phyloP scores from a whole-genome alignment of 2,888 invertebrate species.

The Lepeophtheirus nordmannii region DNA sequence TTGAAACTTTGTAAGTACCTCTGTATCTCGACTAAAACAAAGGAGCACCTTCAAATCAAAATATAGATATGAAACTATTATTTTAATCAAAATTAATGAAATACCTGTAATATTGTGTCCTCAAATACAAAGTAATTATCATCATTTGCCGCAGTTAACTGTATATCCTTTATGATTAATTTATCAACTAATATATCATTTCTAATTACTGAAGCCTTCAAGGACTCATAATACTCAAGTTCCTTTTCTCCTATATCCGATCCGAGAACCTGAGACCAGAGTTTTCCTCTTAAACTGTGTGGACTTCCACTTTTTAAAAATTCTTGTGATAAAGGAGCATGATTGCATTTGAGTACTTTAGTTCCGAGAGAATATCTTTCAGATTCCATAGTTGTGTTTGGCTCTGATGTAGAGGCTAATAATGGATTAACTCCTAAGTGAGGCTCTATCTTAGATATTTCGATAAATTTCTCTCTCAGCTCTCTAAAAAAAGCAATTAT shows the following conservation, averaged over 20 bases:
- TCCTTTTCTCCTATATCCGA: slow-evolving; percentile 45
- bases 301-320: slow-evolving; percentile 73
- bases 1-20: slow-evolving; percentile 36
- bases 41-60: slow-evolving; percentile 41
- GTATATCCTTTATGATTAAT: slow-evolving; percentile 85
- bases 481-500: slow-evolving; percentile 26
- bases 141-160: slow-evolving; percentile 86
- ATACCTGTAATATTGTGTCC: slow-evolving; percentile 72
- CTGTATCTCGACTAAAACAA: slow-evolving; percentile 73
- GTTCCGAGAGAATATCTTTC: slow-evolving; percentile 9
- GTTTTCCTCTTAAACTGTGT: slow-evolving; percentile 55
- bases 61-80: not conserved
- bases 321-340: slow-evolving; percentile 76
- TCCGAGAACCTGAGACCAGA: slow-evolving; percentile 76
- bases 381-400: slow-evolving; percentile 52
- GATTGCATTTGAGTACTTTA: slow-evolving; percentile 37
- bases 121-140: slow-evolving; percentile 97
- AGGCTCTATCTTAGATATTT: slow-evolving; percentile 60
- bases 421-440: slow-evolving; percentile 53
- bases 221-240: slow-evolving; percentile 54
- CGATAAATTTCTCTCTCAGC: slow-evolving; percentile 52
- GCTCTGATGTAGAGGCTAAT: slow-evolving; percentile 42
- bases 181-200: slow-evolving; percentile 86
- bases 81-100: not conserved
- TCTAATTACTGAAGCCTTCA: slow-evolving; percentile 65